A percentile compares a stretch with the other conserved stretches of the same genome.
Evolutionary conservation across 1,140 invertebrate species (phyloP).

Genomic region (Drosophila rufa): DNA sequence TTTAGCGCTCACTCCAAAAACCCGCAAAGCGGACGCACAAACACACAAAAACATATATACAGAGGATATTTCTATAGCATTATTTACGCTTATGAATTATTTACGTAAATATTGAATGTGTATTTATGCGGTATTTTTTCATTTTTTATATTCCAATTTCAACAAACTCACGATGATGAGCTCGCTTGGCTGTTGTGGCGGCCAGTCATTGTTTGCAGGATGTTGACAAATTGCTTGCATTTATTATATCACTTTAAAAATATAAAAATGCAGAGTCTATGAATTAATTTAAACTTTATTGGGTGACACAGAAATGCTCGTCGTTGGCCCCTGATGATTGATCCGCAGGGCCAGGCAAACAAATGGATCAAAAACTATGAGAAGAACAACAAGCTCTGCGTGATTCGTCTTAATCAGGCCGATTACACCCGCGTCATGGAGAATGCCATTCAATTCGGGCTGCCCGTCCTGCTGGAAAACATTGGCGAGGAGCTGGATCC

Average conservation of each 20-base stretch:
- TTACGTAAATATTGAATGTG: slow-evolving; percentile 59
- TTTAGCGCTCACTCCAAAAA: slow-evolving; percentile 19
- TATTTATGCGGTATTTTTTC: slow-evolving; percentile 53
- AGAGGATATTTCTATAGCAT: slow-evolving; percentile 53
- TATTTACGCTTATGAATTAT: slow-evolving; percentile 65
- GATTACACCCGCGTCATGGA: slow-evolving; percentile 95
- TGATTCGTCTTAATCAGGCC: slow-evolving; percentile 92
- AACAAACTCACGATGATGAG: slow-evolving; percentile 28
- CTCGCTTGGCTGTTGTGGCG: slow-evolving; percentile 1
- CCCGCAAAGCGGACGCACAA: slow-evolving; percentile 23
- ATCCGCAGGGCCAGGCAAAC: slow-evolving; percentile 97
- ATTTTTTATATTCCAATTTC: slow-evolving; percentile 58
- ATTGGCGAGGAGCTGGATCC: slow-evolving; percentile 96
- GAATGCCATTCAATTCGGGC: slow-evolving; percentile 97
- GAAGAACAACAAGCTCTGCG: slow-evolving; percentile 92
- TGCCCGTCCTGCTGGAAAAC: slow-evolving; percentile 94
- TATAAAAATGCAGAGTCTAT: not conserved
- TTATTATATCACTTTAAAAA: slow-evolving; percentile 23
- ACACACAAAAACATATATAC: not conserved
- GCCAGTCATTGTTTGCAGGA: slow-evolving; percentile 4
- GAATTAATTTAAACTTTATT: slow-evolving; percentile 26
- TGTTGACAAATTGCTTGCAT: slow-evolving; percentile 37
- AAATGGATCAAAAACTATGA: slow-evolving; percentile 98
- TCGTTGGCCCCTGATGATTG: slow-evolving; percentile 96
- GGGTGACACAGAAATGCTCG: slow-evolving; percentile 90